These are phyloP conservation scores for Netelia melanura DNA, from an alignment of 2,888 invertebrate species.

Conservation along the genomic window DNA sequence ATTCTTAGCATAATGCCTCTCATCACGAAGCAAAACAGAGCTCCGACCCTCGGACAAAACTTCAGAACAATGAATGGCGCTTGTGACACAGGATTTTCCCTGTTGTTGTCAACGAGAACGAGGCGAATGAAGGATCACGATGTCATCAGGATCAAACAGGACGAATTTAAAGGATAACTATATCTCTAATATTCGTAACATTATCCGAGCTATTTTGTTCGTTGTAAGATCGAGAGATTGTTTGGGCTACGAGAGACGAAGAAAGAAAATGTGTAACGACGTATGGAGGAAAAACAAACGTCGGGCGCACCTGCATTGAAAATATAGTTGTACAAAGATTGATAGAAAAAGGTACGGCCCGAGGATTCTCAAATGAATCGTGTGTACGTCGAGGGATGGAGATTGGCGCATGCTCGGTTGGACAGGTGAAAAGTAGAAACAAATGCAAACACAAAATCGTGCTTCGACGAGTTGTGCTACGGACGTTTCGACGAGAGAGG, in stretches of 20 bases:
- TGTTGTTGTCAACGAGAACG: neutral
- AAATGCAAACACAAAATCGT: slow-evolving; percentile 58
- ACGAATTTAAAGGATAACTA: neutral
- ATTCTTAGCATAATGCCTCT: slow-evolving; percentile 74
- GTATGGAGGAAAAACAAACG: slow-evolving; percentile 13
- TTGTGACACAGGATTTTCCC: slow-evolving; percentile 62
- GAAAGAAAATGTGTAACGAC: slow-evolving; percentile 19
- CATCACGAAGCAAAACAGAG: slow-evolving; percentile 29
- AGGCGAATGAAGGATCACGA: too few species aligned
- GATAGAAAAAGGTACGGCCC: slow-evolving; percentile 5
- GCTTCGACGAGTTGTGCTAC: slow-evolving; percentile 22
- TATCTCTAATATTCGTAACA: too few species aligned
- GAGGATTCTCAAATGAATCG: slow-evolving; percentile 8
- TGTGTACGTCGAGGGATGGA: slow-evolving; percentile 55
- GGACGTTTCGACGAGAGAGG: slow-evolving; percentile 43
- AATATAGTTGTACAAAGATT: slow-evolving; percentile 18
- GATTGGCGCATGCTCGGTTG: slow-evolving; percentile 57
- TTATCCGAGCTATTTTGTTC: too few species aligned
- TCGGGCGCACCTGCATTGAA: slow-evolving; percentile 18
- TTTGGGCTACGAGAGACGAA: neutral
- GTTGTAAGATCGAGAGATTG: neutral
- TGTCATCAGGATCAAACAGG: neutral
- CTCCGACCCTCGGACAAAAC: slow-evolving; percentile 20
- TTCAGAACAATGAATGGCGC: slow-evolving; percentile 11
- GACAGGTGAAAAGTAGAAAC: slow-evolving; percentile 59